A percentile compares a stretch with the other conserved stretches of the same genome.
phyloP scores from a whole-genome alignment of 2,888 invertebrate species.

The Eremobia ochroleuca region DNA sequence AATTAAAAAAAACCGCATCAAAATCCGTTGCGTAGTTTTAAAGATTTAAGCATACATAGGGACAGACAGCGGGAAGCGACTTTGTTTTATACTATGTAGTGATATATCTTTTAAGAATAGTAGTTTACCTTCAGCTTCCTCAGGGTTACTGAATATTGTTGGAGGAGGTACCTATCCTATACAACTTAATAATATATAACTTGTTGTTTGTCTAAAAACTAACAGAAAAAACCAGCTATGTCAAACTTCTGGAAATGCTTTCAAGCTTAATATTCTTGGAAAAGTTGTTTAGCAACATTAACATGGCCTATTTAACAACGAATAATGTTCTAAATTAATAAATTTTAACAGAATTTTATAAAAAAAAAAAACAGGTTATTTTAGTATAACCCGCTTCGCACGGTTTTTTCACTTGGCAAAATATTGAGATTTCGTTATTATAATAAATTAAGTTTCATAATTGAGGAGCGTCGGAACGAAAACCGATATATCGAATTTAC shows the following conservation, averaged over 20 bases:
- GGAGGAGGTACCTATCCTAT: neutral
- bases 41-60: too few species aligned
- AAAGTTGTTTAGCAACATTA: neutral
- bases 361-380: neutral
- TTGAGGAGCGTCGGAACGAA: too few species aligned
- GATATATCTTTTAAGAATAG: constrained; percentile 2
- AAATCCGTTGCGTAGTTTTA: too few species aligned
- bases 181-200: neutral
- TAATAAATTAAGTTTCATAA: neutral
- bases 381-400: neutral
- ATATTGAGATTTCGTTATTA: neutral
- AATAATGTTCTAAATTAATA: neutral
- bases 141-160: neutral
- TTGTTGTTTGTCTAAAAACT: neutral
- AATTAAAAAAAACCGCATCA: too few species aligned
- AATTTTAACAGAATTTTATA: neutral
- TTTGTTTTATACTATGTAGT: too few species aligned
- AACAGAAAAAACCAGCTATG: neutral
- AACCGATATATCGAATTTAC: too few species aligned
- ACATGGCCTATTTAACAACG: neutral
- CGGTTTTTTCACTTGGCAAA: neutral
- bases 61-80: too few species aligned
- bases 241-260: neutral
- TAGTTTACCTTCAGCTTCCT: neutral
- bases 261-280: neutral